phyloP scores from a whole-genome alignment of 2,888 invertebrate species.

The Bembecia ichneumoniformis region DNA sequence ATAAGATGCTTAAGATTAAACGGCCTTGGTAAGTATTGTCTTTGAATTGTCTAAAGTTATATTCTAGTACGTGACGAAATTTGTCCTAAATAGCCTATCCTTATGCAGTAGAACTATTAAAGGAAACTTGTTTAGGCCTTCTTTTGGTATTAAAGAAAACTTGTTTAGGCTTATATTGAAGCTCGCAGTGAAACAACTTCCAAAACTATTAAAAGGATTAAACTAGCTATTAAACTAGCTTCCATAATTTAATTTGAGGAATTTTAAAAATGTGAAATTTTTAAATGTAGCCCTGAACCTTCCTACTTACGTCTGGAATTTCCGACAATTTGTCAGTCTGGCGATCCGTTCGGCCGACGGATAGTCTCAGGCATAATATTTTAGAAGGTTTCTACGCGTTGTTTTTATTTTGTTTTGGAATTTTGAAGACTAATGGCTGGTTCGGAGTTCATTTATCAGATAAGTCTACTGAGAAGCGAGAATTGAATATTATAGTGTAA shows the following conservation, averaged over 20 bases:
- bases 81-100: neutral
- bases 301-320: constrained; percentile 20
- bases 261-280: constrained; percentile 10
- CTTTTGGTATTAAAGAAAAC: neutral
- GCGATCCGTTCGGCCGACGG: constrained; percentile 8
- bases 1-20: constrained; percentile 11
- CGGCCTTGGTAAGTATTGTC: neutral
- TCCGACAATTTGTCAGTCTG: constrained; percentile 34
- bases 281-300: constrained; percentile 9
- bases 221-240: neutral
- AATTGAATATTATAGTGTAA: neutral
- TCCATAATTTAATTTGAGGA: constrained; percentile 5
- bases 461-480: neutral
- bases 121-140: neutral
- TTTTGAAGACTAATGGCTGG: constrained; percentile 25
- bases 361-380: constrained; percentile 19
- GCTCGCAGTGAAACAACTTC: neutral
- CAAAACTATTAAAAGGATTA: neutral
- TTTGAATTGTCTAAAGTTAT: neutral
- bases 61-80: neutral
- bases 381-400: constrained; percentile 9
- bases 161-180: neutral
- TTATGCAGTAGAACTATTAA: neutral
- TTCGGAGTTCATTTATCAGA: constrained; percentile 1
- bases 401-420: constrained; percentile 20